Percentiles rank a stretch among this genome's conserved stretches.
Conservation (phyloP, 2,113 vertebrate genomes). For the Amazona guildingii region DNA sequence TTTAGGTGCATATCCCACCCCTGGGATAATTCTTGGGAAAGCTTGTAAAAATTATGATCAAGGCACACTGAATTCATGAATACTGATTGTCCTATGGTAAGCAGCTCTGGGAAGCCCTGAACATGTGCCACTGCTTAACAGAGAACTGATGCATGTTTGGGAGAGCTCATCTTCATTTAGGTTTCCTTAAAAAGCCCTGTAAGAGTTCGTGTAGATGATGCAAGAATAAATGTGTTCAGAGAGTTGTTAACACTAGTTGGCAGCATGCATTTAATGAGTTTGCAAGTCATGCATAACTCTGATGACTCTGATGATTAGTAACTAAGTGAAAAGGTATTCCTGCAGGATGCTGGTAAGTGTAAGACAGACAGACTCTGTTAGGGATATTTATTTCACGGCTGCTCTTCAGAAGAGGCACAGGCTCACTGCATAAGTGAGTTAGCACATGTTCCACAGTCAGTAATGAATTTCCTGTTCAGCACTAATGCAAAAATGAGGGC, state of each 20-base stretch:
- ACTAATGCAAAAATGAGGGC: not conserved
- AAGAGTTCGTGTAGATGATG: not conserved
- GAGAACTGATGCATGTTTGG: not conserved
- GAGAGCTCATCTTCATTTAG: not conserved
- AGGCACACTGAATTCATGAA: not conserved
- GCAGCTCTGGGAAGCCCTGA: not conserved
- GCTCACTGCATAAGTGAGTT: not conserved
- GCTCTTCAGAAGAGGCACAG: not conserved
- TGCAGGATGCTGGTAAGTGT: not conserved
- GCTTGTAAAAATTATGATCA: not conserved
- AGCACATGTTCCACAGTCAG: not conserved
- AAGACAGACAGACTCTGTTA: not conserved
- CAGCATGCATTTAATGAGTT: not conserved
- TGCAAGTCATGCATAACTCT: not conserved
- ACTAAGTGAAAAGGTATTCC: not conserved
- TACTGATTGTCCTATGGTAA: not conserved
- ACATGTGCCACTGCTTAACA: not conserved
- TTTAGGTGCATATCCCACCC: not conserved
- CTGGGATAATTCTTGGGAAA: not conserved
- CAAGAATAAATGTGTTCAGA: not conserved
- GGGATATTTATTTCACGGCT: not conserved
- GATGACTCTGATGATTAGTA: not conserved
- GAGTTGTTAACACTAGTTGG: not conserved
- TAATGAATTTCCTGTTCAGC: not conserved
- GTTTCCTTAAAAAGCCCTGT: not conserved